phyloP scores from a whole-genome alignment of 1,140 invertebrate genomes.

The Babylonia areolata region DNA sequence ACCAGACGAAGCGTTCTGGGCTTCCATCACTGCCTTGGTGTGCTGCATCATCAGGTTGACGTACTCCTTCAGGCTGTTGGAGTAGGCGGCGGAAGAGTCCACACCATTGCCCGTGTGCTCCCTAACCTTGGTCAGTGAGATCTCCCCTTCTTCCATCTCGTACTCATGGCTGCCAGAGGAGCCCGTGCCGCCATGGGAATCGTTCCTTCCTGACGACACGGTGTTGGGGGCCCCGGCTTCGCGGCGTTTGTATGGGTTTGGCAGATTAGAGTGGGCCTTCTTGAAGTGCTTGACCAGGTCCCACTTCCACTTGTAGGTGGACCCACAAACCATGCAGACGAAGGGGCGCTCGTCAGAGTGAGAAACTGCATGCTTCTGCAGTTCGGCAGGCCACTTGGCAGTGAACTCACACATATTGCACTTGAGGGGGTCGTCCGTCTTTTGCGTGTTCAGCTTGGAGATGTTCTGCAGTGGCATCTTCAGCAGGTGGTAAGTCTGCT shows the following conservation, averaged over 20 bases:
- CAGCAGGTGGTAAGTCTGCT: constrained; percentile 72
- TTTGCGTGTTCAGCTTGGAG: constrained; percentile 59
- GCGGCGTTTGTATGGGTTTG: constrained; percentile 76
- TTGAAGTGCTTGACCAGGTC: constrained; percentile 76
- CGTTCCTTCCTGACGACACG: no score
- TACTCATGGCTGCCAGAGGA: no score
- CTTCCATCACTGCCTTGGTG: not conserved
- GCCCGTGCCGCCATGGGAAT: no score
- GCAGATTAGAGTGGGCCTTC: constrained; percentile 70
- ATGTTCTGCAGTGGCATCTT: constrained; percentile 71
- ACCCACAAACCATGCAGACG: constrained; percentile 74
- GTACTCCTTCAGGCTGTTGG: no score
- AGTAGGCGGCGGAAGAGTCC: no score
- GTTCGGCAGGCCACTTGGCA: constrained; percentile 75
- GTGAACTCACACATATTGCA: constrained; percentile 73
- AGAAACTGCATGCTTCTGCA: constrained; percentile 74
- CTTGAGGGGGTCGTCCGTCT: constrained; percentile 56
- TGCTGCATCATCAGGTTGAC: not conserved
- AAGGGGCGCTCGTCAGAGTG: constrained; percentile 73
- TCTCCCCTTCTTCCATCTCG: no score
- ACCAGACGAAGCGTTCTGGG: not conserved
- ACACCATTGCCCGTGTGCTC: no score
- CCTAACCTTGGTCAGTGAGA: no score
- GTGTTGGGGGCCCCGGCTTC: no score
- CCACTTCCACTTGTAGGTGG: constrained; percentile 76